Conservation (phyloP, 2,888 invertebrate genomes). For the Pherbina coryleti region DNA sequence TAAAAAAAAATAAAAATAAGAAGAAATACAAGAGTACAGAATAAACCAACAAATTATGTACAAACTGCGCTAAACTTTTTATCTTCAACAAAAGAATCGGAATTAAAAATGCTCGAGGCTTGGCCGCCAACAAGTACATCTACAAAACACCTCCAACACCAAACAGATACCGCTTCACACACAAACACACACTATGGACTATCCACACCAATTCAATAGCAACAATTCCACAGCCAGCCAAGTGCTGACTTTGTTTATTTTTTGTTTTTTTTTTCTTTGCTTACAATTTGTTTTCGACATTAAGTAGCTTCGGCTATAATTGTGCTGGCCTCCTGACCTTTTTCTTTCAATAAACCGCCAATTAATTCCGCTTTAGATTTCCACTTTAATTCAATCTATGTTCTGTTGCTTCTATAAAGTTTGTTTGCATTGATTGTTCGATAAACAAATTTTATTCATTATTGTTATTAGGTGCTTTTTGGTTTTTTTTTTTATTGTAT, state of each 20-base stretch:
- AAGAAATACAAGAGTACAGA: too few species aligned
- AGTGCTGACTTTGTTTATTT: not conserved
- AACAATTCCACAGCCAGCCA: not conserved
- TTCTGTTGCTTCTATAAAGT: not conserved
- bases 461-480: not conserved
- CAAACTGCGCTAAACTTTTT: not conserved
- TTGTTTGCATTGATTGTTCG: not conserved
- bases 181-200: too few species aligned
- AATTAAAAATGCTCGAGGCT: conserved; percentile 14
- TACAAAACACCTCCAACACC: not conserved
- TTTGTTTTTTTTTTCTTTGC: not conserved
- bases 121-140: not conserved
- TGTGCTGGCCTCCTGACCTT: conserved; percentile 32
- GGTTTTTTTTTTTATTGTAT: not conserved
- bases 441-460: not conserved
- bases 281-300: conserved; percentile 9
- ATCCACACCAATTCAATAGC: not conserved
- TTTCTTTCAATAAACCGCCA: conserved; percentile 3
- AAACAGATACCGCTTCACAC: not conserved
- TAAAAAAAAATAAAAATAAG: not conserved
- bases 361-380: conserved; percentile 28
- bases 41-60: not conserved
- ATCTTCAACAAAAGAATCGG: not conserved
- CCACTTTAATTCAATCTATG: not conserved
- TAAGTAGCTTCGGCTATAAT: conserved; percentile 5